Evolutionary conservation across 1,140 invertebrate genomes (phyloP), one percentile per base, ranked within the genome.

Genomic region (Neodiprion fabricii): DNA sequence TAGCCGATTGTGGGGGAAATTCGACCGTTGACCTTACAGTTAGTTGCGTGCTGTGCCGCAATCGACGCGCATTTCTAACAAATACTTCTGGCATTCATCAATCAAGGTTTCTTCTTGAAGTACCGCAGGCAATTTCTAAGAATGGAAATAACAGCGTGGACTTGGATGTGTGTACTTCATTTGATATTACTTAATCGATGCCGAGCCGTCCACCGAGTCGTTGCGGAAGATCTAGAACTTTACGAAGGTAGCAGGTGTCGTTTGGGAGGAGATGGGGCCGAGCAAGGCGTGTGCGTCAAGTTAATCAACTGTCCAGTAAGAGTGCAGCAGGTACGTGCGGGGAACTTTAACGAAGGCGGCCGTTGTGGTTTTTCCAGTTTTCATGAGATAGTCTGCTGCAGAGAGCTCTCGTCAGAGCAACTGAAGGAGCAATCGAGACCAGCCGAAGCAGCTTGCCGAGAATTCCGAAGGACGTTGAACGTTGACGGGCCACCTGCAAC

Each of bases 371-470:
- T 86, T 28, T 48, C 74, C 1, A 72, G 74, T 11, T 74, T 75
- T 0, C 72, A 78, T 0, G 86, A 88, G 75, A 84, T 87, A 10
- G 85, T 87, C 61, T 88, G 86, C 48, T 88, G 86, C 68, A 83
- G 80, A 0, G 0, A 74, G 8, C 74, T 78, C 28, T 17, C 77
- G 17, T 40, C 67, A 23, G 47, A 1, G 23, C 67, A 1, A 77
- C 72, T 9, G 53, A 73, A 40, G 28, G 14, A 0, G 11, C 7
- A 14, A 53, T 40, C 21, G 14, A 50, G 47, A 61, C 53, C n/a
- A 17, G 50, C 9, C 48, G 7, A 49, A 28, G 7, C 21, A 28
- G 12, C 8, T 77, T 23, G 48, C 77, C 5, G 72, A 79, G 74
- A 83, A 83, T 79, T 75, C 84, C 67, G 78, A 78, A 47, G 76